Base-by-base conservation (phyloP, 2,113 vertebrate genomes). In the Nyctibius bracteatus region DNA sequence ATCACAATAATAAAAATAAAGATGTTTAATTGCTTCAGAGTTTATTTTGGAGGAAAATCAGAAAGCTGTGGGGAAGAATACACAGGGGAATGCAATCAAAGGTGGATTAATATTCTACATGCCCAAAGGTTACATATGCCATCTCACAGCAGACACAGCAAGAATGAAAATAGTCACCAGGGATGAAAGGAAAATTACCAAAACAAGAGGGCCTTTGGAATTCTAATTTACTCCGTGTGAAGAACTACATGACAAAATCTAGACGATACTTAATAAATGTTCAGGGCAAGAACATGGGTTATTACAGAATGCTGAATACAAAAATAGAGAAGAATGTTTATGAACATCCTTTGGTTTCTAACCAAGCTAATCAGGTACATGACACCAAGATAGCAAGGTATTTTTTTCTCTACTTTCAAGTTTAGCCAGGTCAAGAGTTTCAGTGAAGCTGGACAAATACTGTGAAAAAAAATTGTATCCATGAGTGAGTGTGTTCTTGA, bases 11-110 rank as follows among this genome's bases (percentile, higher is more conserved):
- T 28, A 90, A 83, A 83, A 92, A 67, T 35, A 91, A 84, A 95
- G 35, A 52, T n/a, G 22, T 67, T 47, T 24, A 86, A 88, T 74
- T 90, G 6, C 16, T 90, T 83, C 65, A 57, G 25, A 78, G 24
- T 52, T 93, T 91, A 72, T 82, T 90, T 49, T 81, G 68, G 37
- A 93, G 25, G 31, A 92, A 93, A 94, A 93, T 39, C 61, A 81
- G 70, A 80, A 94, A 89, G 12, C 43, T 84, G 6, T 80, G 57
- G 55, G 33, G 47, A 89, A 92, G 22, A 9, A 75, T 71, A 75
- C 61, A 41, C 41, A 61, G 7, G 52, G 37, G 77, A 86, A 87
- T 54, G 13, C 1, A 8, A 93, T 86, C 68, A 88, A 93, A 95
- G 75, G 74, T 14, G 18, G 66, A 88, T 92, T 93, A 71, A 84